Evolutionary conservation across 1,140 invertebrate species (phyloP).

Genomic region (Atta cephalotes): DNA sequence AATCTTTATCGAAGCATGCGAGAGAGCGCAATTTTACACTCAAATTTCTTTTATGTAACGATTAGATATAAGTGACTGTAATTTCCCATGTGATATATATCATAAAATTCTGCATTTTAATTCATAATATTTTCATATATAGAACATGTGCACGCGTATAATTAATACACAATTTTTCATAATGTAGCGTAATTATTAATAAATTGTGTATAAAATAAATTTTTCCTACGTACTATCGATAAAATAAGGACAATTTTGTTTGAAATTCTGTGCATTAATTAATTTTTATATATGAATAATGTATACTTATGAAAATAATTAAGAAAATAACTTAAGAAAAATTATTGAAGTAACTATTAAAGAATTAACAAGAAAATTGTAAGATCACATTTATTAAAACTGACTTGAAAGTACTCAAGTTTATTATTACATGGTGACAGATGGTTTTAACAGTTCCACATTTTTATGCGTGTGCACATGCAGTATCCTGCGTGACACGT

Average conservation of each 20-base stretch:
- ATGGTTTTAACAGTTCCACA: neutral
- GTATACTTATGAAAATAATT: neutral
- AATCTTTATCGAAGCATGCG: conserved; percentile 20
- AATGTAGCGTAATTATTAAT: neutral
- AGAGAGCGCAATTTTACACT: conserved; percentile 26
- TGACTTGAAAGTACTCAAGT: neutral
- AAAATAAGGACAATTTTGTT: too few relatives aligned
- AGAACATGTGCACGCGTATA: conserved; percentile 2
- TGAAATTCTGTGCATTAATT: neutral
- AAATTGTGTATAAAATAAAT: neutral
- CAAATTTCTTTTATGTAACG: conserved; percentile 16
- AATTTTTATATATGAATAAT: neutral
- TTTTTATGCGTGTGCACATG: conserved; percentile 34
- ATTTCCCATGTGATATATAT: conserved; percentile 15
- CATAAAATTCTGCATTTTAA: conserved; percentile 33
- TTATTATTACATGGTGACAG: neutral
- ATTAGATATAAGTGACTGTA: conserved; percentile 30
- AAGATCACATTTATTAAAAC: neutral
- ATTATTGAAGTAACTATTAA: conserved; percentile 14
- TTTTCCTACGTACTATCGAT: neutral
- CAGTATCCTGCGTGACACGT: conserved; percentile 6
- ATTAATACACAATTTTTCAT: neutral
- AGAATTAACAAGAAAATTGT: neutral
- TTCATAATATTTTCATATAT: conserved; percentile 10
- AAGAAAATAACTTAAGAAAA: neutral